Base-by-base conservation (phyloP, 2,888 invertebrate genomes). In the Sesamia inferens region DNA sequence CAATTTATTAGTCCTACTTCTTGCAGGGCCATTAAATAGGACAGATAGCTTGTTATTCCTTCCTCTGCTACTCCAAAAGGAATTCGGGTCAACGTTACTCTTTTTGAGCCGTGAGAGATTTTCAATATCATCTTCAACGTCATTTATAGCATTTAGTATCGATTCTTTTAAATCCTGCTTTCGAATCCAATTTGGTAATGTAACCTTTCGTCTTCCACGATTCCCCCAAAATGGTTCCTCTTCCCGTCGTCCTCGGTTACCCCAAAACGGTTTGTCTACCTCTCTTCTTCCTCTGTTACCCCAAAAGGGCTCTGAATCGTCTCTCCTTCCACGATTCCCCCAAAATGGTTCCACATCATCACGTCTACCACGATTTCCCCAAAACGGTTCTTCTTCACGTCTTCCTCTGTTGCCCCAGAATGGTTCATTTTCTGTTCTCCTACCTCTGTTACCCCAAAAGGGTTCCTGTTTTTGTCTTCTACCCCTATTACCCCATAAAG, bases 181-280 rank as follows among this genome's bases (percentile, higher is more conserved):
- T 0, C 94, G 86, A 19, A 86, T 88, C 90, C 90, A 90, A 83
- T 90, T 91, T 1, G 88, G 87, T 51, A 90, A 88, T 11, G 88
- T 85, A 68, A 88, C 85, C 71, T 90, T 87, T 80, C 91, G 83
- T 61, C 90, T 86, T 4, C 96, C 96, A 16, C 96, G 89, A 73
- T 94, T 96, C 4, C 95, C 96, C 96, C 96, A 96, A 85, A 96
- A 96, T 2, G 96, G 96, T 5, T 90, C 90, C 48, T 78, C 81
- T 2, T 92, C 89, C 48, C 90, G 82, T 67, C 90, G 85, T 4
- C 96, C 96, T 42, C 96, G 89, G 72, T 94, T 96, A 5, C 95
- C 96, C 96, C 96, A 96, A 85, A 96, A 96, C 0, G 96, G 96
- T 8, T 90, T 90, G 11, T 79, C 80, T 5, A 88, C 82, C n/a